phyloP scores from a whole-genome alignment of 2,797 vertebrate genomes.

The Todus mexicanus region DNA sequence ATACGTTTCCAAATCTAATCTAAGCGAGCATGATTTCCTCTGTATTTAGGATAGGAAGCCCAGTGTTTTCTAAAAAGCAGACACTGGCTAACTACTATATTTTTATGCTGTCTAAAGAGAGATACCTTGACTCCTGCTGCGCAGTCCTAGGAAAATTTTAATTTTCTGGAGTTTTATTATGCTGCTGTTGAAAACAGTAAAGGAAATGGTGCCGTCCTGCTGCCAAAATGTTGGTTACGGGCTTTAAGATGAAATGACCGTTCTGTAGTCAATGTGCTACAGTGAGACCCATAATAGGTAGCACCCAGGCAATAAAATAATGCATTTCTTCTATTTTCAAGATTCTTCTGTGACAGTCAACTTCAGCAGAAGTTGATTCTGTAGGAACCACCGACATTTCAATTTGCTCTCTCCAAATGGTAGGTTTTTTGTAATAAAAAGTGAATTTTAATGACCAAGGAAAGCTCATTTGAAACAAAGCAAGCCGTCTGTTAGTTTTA shows the following conservation, averaged over 20 bases:
- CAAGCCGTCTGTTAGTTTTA: conserved; percentile 49
- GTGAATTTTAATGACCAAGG: conserved; percentile 35
- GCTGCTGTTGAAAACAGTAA: background rate
- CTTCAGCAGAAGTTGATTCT: background rate
- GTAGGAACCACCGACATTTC: background rate
- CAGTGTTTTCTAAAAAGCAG: background rate
- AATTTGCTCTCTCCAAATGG: conserved; percentile 15
- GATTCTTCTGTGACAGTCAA: background rate
- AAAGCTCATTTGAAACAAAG: conserved; percentile 60
- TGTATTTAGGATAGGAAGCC: background rate
- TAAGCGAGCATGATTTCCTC: background rate
- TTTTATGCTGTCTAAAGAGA: background rate
- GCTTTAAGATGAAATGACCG: background rate
- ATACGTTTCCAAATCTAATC: background rate
- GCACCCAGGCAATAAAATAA: background rate
- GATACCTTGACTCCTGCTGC: background rate
- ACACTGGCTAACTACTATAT: background rate
- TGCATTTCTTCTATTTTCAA: background rate
- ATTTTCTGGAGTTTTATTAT: background rate
- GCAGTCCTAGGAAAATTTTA: background rate
- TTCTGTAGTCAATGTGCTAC: background rate
- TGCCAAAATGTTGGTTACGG: background rate
- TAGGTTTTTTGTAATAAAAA: conserved; percentile 37
- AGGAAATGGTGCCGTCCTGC: background rate
- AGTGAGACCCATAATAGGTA: background rate